A percentile compares a stretch with the other conserved stretches of the same genome.
phyloP scores from a whole-genome alignment of 1,140 invertebrate genomes.

The Saccostrea glomerata region DNA sequence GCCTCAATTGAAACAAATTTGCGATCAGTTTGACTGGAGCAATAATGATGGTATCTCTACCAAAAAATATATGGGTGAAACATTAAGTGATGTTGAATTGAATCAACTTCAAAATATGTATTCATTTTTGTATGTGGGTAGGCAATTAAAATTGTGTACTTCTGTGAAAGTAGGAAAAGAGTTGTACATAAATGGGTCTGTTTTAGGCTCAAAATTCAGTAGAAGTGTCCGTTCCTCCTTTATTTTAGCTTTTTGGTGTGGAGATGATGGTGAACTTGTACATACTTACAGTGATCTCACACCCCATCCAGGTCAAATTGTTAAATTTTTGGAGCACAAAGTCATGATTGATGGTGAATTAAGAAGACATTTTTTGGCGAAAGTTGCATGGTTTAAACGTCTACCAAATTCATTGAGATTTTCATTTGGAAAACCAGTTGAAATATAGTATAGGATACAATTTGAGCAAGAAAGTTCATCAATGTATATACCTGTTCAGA shows the following conservation, averaged over 20 bases:
- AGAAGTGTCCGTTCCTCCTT: constrained; percentile 32
- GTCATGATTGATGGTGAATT: background rate
- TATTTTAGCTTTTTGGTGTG: constrained; percentile 30
- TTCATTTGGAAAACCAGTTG: too few relatives aligned
- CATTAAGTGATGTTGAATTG: too few relatives aligned
- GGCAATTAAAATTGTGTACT: background rate
- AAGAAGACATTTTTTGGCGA: constrained; percentile 15
- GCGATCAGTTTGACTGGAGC: too few relatives aligned
- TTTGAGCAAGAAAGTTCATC: too few relatives aligned
- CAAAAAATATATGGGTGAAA: too few relatives aligned
- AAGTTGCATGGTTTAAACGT: constrained; percentile 22
- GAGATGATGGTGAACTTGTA: constrained; percentile 11
- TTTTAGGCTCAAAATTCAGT: constrained; percentile 5
- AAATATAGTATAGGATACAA: too few relatives aligned
- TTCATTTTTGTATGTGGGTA: too few relatives aligned
- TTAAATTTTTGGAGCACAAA: background rate
- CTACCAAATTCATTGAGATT: background rate
- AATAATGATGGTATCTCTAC: too few relatives aligned
- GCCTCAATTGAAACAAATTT: background rate
- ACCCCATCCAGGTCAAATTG: constrained; percentile 35
- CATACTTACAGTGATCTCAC: background rate
- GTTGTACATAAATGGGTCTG: constrained; percentile 22
- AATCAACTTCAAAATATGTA: too few relatives aligned
- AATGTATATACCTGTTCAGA: too few relatives aligned
- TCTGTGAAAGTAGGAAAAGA: constrained; percentile 30